Evolutionary conservation across 1,140 invertebrate species (phyloP).

Genomic region (Drosophila lacertosa): DNA sequence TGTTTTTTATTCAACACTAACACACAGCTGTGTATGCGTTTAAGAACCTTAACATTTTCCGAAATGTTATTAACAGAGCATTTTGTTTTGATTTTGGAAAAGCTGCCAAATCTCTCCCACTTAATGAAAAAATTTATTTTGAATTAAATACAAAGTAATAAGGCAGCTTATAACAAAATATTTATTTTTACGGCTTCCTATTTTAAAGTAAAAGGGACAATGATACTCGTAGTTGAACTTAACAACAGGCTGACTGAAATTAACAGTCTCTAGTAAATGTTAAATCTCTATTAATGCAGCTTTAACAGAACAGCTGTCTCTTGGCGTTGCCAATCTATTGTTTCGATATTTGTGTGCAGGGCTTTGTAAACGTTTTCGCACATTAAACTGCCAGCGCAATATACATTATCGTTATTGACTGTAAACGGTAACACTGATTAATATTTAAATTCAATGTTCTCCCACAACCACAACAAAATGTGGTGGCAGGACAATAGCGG

Average conservation of each 20-base stretch:
- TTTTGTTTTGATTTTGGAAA: background rate
- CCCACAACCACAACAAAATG: background rate
- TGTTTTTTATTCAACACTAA: constrained; percentile 4
- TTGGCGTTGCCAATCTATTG: background rate
- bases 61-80: constrained; percentile 1
- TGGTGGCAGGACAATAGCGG: background rate
- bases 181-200: too few species aligned
- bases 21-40: background rate
- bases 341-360: background rate
- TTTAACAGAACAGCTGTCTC: constrained; percentile 6
- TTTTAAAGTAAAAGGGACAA: background rate
- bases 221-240: background rate
- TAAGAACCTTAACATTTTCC: background rate
- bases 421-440: background rate
- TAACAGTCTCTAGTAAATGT: background rate
- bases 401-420: background rate
- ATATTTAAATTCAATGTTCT: background rate
- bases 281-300: background rate
- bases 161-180: too few species aligned
- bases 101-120: background rate
- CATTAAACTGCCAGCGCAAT: background rate
- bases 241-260: background rate
- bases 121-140: too few species aligned
- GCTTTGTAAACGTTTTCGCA: too few species aligned
- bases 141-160: too few species aligned